Conservation (phyloP, 2,113 vertebrate genomes). For the Lamprologus callipterus region DNA sequence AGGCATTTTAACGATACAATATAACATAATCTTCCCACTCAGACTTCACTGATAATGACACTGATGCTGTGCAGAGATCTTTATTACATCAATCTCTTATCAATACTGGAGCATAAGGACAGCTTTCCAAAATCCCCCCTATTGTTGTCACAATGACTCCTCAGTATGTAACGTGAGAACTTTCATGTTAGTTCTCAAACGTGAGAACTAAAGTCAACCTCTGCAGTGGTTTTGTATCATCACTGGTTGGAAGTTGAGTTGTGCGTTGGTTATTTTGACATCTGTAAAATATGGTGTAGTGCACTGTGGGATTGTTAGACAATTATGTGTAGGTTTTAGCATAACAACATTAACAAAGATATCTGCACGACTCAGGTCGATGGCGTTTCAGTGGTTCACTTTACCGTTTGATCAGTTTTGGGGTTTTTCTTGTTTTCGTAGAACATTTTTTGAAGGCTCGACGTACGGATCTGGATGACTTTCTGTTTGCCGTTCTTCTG, state of each 20-base stretch:
- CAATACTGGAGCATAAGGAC: background rate
- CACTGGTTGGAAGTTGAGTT: background rate
- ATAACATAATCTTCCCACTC: background rate
- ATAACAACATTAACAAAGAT: no score
- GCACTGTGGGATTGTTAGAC: no score
- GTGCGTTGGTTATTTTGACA: background rate
- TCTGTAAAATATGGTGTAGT: background rate
- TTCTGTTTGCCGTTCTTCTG: background rate
- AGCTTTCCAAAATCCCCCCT: fast-evolving
- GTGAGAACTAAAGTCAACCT: background rate
- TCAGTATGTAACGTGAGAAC: background rate
- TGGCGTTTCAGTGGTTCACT: no score
- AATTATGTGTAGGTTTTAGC: no score
- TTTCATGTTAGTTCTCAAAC: background rate
- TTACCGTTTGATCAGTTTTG: no score
- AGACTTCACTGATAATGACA: background rate
- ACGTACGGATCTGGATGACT: background rate
- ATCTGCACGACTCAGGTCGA: fast-evolving
- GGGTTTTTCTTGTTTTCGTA: no score
- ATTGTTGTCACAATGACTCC: background rate
- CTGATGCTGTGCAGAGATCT: background rate
- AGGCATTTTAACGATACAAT: background rate
- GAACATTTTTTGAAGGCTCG: no score
- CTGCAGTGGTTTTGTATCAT: background rate
- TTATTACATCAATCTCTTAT: background rate